Evolutionary conservation across 1,140 invertebrate genomes (phyloP).

Genomic region (Matsumurasca onukii): DNA sequence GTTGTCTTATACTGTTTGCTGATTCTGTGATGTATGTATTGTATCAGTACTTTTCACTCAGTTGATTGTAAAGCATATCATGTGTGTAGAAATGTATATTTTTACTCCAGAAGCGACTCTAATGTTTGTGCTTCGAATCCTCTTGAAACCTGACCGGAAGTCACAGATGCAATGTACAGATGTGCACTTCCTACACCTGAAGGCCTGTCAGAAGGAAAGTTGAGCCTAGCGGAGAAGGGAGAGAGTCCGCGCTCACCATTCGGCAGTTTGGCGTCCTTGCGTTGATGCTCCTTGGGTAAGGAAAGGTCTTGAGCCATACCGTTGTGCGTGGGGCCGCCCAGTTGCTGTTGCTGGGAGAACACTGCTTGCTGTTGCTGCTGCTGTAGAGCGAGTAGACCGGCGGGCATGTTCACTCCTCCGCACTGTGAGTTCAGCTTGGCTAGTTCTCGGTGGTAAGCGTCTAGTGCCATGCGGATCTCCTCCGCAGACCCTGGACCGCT

Average conservation of each 20-base stretch:
- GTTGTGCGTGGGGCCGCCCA: slow-evolving; percentile 57
- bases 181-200: neutral
- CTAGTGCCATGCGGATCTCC: slow-evolving; percentile 83
- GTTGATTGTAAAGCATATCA: no score
- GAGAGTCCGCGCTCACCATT: slow-evolving; percentile 35
- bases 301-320: slow-evolving; percentile 82
- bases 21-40: no score
- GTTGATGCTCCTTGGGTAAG: slow-evolving; percentile 76
- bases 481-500: slow-evolving; percentile 67
- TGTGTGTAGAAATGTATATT: no score
- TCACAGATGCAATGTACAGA: no score
- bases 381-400: slow-evolving; percentile 67
- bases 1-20: no score
- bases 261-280: slow-evolving; percentile 53
- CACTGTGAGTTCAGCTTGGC: slow-evolving; percentile 69
- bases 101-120: no score
- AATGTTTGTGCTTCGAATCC: no score
- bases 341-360: slow-evolving; percentile 52
- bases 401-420: slow-evolving; percentile 49
- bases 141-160: no score
- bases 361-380: slow-evolving; percentile 56
- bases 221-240: no score
- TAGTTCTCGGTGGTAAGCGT: slow-evolving; percentile 89
- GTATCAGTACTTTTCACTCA: no score
- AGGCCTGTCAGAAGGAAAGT: no score